These are phyloP conservation scores for Spialia ferax DNA, from an alignment of 2,888 invertebrate species.

Conservation along the genomic window DNA sequence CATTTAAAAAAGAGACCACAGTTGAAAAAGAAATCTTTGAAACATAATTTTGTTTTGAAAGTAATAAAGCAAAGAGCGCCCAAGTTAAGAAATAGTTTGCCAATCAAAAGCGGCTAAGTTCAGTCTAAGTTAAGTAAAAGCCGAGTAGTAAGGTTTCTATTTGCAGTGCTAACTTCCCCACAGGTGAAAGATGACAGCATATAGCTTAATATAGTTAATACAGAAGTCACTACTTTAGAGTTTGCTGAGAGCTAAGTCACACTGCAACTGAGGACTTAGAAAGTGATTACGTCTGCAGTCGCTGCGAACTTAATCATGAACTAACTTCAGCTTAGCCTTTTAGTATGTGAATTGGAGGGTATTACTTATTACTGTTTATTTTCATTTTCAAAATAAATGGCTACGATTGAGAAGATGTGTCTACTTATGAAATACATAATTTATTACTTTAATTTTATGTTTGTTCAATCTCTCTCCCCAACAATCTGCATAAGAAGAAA, in stretches of 20 bases:
- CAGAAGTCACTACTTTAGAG: not conserved
- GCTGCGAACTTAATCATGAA: not conserved
- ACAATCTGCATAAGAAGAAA: no score
- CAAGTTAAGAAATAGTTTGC: not conserved
- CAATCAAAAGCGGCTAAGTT: not conserved
- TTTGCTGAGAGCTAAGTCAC: not conserved
- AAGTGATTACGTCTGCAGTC: slow-evolving; percentile 2
- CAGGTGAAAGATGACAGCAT: not conserved
- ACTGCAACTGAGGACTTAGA: slow-evolving; percentile 1
- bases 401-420: no score
- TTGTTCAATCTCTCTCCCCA: no score
- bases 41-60: no score
- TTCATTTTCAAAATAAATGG: no score
- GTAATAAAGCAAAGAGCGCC: not conserved
- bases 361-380: no score
- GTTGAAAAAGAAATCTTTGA: no score
- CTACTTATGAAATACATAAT: no score
- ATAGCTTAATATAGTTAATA: slow-evolving; percentile 4
- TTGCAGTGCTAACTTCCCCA: not conserved
- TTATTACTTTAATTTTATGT: no score
- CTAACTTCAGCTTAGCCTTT: not conserved
- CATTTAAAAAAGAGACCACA: no score
- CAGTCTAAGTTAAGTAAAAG: not conserved
- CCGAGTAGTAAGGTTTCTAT: not conserved
- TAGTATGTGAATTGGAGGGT: not conserved